These are phyloP conservation scores for Kryptolebias marmoratus DNA, from an alignment of 2,113 vertebrate species.

Conservation along the genomic window DNA sequence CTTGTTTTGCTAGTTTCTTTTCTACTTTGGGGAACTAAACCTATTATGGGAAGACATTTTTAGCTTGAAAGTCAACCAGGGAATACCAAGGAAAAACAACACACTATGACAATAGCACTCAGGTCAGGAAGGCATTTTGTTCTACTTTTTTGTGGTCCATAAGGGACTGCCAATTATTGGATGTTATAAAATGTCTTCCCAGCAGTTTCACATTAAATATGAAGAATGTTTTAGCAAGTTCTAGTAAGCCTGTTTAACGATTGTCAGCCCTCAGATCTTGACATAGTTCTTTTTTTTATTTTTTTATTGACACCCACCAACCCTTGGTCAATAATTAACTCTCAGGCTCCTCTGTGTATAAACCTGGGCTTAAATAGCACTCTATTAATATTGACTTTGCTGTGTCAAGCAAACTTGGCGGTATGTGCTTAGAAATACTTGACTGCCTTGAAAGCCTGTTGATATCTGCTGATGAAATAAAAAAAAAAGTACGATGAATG, in stretches of 20 bases:
- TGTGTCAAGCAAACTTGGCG: conserved; percentile 73
- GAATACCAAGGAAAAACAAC: conserved; percentile 44
- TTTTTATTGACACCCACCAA: conserved; percentile 60
- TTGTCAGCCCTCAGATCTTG: conserved; percentile 46
- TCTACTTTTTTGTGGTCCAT: conserved; percentile 7
- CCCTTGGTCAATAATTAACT: conserved; percentile 72
- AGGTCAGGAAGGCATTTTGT: conserved; percentile 20
- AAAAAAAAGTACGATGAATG: conserved; percentile 6
- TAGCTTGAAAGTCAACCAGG: neutral
- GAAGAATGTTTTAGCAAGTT: conserved; percentile 42
- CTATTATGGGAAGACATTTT: conserved; percentile 11
- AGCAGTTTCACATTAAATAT: conserved; percentile 42
- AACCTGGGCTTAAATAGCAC: conserved; percentile 74
- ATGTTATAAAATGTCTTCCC: conserved; percentile 44
- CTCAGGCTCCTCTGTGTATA: conserved; percentile 67
- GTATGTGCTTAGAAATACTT: conserved; percentile 70
- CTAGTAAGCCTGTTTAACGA: conserved; percentile 37
- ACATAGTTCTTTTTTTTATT: conserved; percentile 44
- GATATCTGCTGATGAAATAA: conserved; percentile 58
- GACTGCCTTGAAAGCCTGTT: conserved; percentile 69
- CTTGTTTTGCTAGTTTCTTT: neutral
- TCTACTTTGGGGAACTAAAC: neutral
- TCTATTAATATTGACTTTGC: conserved; percentile 78
- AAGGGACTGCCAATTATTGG: conserved; percentile 20
- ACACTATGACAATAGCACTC: conserved; percentile 30